A percentile compares a stretch with the other conserved stretches of the same genome.
Conservation (phyloP, 2,113 vertebrate genomes). For the Toxotes jaculatrix region DNA sequence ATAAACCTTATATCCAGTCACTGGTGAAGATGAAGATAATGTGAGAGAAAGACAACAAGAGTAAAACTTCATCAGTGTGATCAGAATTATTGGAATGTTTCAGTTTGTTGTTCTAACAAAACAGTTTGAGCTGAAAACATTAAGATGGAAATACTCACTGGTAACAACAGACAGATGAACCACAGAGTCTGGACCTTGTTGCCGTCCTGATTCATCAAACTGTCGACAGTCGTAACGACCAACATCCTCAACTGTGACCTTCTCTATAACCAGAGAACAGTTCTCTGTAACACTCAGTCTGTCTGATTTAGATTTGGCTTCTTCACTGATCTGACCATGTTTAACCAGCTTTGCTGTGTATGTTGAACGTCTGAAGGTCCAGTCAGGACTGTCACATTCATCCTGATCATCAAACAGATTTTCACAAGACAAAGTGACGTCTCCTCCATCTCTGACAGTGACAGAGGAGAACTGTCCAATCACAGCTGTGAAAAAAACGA, state of each 20-base stretch:
- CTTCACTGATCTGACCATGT: not conserved
- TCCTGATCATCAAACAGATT: not conserved
- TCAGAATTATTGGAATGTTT: not conserved
- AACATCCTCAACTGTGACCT: not conserved
- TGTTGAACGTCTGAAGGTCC: not conserved
- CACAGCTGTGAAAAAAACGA: not conserved
- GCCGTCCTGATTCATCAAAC: not conserved
- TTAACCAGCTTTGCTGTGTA: not conserved
- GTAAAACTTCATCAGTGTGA: not conserved
- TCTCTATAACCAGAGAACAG: conserved; percentile 34
- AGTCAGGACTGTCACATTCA: not conserved
- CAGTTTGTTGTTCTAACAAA: not conserved
- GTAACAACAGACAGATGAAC: not conserved
- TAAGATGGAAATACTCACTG: conserved; percentile 7
- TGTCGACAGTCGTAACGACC: conserved; percentile 1
- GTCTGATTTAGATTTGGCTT: not conserved
- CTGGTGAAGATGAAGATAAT: not conserved
- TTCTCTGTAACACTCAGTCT: not conserved
- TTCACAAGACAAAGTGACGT: conserved; percentile 4
- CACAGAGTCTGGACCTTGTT: too few species aligned
- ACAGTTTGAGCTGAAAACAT: too few species aligned
- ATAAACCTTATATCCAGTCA: too few species aligned
- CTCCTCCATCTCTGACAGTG: not conserved
- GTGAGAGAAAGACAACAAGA: not conserved
- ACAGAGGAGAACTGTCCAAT: not conserved